phyloP scores from a whole-genome alignment of 2,797 vertebrate species.

The Sebastes oblongus region DNA sequence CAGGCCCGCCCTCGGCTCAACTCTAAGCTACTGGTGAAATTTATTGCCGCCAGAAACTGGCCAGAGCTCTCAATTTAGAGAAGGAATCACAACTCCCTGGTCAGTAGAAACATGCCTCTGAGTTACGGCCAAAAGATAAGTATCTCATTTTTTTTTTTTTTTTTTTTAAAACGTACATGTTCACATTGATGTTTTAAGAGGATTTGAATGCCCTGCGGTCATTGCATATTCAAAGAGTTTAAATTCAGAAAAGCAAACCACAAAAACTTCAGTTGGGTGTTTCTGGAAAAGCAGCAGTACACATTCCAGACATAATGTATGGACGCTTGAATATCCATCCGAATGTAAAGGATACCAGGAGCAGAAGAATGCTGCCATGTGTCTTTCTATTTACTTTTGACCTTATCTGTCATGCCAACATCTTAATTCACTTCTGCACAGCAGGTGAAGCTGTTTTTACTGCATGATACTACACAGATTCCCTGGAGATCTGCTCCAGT shows the following conservation, averaged over 20 bases:
- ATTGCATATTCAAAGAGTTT: background rate
- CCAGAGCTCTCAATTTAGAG: constrained; percentile 14
- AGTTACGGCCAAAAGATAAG: background rate
- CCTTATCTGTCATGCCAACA: constrained; percentile 39
- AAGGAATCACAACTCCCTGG: constrained; percentile 7
- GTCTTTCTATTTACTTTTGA: constrained; percentile 51
- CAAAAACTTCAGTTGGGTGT: background rate
- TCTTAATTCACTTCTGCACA: constrained; percentile 55
- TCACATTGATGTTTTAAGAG: constrained; percentile 5
- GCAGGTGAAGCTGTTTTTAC: constrained; percentile 43
- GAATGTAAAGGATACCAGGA: constrained; percentile 14
- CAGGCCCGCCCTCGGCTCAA: constrained; percentile 22
- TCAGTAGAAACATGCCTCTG: background rate
- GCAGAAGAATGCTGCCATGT: constrained; percentile 17
- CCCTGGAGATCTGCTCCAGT: background rate
- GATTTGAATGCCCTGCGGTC: background rate
- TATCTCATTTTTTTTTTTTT: background rate
- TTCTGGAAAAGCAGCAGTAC: constrained; percentile 8
- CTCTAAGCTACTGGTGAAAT: constrained; percentile 38
- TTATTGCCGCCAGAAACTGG: constrained; percentile 29
- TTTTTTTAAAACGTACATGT: background rate
- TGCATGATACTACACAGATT: background rate
- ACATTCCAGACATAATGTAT: constrained; percentile 14
- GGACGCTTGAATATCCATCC: constrained; percentile 17
- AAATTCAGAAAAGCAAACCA: background rate